A percentile compares a stretch with the other conserved stretches of the same genome.
Conservation (phyloP, 2,888 invertebrate species). For the Nephrotoma guestfalica region DNA sequence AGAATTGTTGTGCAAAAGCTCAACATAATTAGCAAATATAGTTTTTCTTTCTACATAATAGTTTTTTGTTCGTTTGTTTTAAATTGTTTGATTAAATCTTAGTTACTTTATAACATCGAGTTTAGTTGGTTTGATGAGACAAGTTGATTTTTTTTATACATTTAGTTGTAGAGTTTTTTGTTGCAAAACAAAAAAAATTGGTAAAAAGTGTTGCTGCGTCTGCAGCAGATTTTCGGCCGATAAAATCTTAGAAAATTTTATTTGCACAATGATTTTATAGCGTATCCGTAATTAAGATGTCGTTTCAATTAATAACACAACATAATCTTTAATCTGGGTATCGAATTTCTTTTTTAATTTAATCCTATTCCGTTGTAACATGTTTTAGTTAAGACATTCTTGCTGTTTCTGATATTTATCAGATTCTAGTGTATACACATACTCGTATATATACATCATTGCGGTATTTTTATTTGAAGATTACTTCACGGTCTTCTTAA, state of each 20-base stretch:
- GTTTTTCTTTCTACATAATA: background rate
- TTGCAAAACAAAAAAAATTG: background rate
- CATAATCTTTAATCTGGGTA: background rate
- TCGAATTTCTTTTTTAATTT: background rate
- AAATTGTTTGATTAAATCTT: background rate
- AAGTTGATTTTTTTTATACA: background rate
- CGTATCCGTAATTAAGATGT: background rate
- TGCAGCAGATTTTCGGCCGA: background rate
- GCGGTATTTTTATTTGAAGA: background rate
- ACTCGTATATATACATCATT: background rate
- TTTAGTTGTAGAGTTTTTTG: background rate
- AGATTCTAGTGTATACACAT: background rate
- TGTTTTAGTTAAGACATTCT: background rate
- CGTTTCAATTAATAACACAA: background rate
- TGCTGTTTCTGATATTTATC: background rate
- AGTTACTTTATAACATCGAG: background rate
- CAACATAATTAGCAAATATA: background rate
- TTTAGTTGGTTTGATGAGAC: background rate
- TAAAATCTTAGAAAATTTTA: background rate
- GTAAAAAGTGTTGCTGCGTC: background rate
- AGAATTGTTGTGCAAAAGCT: background rate
- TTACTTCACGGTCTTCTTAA: background rate
- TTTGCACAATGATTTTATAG: background rate
- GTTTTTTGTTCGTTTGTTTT: background rate
- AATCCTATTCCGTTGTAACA: background rate